Percentiles rank a stretch among this genome's conserved stretches.
phyloP scores from a whole-genome alignment of 2,113 vertebrate species.

The Ginglymostoma cirratum region DNA sequence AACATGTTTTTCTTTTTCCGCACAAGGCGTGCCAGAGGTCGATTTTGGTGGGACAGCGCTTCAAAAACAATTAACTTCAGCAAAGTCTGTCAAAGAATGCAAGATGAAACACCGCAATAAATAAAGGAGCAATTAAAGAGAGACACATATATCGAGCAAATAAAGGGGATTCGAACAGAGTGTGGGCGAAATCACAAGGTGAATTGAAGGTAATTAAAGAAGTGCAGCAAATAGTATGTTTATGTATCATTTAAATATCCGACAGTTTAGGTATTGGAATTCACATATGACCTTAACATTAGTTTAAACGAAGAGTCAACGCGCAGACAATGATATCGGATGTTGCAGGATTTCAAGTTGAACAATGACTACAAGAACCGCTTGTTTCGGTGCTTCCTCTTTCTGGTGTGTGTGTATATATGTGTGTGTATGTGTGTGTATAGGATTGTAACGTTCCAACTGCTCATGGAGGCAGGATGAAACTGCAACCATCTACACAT shows the following conservation, averaged over 20 bases:
- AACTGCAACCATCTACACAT: no score
- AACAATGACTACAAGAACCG: neutral
- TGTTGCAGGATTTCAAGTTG: neutral
- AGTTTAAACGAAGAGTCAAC: neutral
- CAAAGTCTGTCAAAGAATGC: neutral
- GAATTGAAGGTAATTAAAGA: neutral
- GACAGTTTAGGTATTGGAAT: neutral
- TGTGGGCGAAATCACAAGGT: neutral
- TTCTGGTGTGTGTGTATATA: no score
- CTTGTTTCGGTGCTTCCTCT: neutral
- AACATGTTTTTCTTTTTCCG: neutral
- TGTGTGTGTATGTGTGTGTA: no score
- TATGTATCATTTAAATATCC: neutral
- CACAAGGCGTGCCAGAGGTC: neutral
- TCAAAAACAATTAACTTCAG: slow-evolving; percentile 22
- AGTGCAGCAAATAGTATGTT: neutral
- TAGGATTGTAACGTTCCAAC: neutral
- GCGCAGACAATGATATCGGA: neutral
- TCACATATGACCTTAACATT: neutral
- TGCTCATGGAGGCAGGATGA: no score
- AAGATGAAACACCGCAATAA: neutral
- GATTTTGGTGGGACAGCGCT: neutral
- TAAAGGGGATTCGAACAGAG: neutral
- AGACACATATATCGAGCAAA: neutral
- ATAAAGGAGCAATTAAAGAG: neutral